phyloP scores from a whole-genome alignment of 2,113 vertebrate genomes.

The Catharus bicknelli region DNA sequence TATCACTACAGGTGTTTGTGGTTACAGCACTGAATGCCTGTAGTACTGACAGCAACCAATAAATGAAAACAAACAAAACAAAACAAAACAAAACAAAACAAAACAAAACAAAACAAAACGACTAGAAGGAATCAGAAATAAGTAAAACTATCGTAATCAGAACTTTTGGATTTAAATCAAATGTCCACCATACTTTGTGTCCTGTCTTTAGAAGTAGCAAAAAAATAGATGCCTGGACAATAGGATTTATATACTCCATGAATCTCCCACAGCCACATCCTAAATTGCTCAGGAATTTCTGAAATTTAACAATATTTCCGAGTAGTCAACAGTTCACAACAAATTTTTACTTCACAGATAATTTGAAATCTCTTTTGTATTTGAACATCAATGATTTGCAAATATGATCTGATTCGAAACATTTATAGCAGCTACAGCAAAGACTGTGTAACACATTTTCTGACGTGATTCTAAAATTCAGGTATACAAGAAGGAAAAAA shows the following conservation, averaged over 20 bases:
- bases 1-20: not conserved
- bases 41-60: not conserved
- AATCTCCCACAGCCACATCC: not conserved
- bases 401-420: fast-evolving
- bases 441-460: not conserved
- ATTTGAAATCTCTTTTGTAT: not conserved
- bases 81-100: not conserved
- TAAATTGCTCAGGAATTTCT: not conserved
- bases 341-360: not conserved
- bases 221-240: not conserved
- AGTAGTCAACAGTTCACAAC: not conserved
- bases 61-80: not conserved
- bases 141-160: not conserved
- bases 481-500: fast-evolving
- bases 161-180: not conserved
- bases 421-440: not conserved
- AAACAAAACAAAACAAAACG: not conserved
- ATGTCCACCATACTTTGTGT: not conserved
- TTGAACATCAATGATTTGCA: not conserved
- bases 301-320: not conserved
- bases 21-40: not conserved
- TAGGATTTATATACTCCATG: not conserved
- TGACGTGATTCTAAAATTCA: not conserved
- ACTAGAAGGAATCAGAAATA: not conserved
- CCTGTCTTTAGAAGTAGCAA: not conserved